Conservation (phyloP, 2,797 vertebrate genomes). For the Chaetophractus vellerosus region DNA sequence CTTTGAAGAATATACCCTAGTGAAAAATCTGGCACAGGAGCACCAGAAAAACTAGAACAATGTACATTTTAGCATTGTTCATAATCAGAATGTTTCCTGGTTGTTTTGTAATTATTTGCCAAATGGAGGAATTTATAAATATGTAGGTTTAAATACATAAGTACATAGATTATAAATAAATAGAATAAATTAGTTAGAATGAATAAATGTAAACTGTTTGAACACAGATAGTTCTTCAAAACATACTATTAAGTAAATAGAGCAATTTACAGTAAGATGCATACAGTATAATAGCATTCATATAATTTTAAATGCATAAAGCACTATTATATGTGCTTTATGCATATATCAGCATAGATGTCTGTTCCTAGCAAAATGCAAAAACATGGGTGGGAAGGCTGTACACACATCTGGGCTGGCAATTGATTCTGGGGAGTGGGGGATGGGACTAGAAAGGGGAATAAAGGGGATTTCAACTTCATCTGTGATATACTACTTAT, state of each 20-base stretch:
- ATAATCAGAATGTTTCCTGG: too few species aligned
- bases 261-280: not conserved
- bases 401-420: not conserved
- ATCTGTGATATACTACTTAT: not conserved
- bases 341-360: not conserved
- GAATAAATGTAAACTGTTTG: constrained; percentile 20
- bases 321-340: not conserved
- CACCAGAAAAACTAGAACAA: not conserved
- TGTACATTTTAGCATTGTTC: not conserved
- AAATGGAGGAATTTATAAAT: constrained; percentile 34
- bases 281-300: not conserved
- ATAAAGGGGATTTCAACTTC: not conserved
- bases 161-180: not conserved
- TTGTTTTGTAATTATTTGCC: too few species aligned
- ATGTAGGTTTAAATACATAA: not conserved
- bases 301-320: not conserved
- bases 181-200: not conserved
- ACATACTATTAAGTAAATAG: not conserved
- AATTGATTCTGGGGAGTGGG: not conserved
- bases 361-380: not conserved
- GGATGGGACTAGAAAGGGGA: not conserved
- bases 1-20: not conserved
- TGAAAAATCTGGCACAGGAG: not conserved
- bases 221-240: not conserved
- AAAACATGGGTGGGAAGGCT: not conserved